phyloP scores from a whole-genome alignment of 2,113 vertebrate genomes.

The Labeo catla region DNA sequence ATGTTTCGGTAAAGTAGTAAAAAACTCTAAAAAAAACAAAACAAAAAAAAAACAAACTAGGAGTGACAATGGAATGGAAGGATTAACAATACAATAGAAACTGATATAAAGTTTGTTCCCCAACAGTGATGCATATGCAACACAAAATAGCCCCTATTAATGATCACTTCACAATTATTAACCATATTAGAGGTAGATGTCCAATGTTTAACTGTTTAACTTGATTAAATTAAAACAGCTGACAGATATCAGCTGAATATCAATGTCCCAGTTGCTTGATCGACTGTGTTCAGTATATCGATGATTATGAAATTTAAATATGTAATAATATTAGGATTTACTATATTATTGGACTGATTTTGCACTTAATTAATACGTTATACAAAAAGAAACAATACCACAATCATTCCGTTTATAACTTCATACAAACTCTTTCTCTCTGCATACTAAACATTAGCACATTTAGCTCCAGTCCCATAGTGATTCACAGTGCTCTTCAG shows the following conservation, averaged over 20 bases:
- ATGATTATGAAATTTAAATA: background rate
- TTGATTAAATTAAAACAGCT: slow-evolving; percentile 25
- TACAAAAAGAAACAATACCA: slow-evolving; percentile 19
- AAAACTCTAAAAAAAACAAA: background rate
- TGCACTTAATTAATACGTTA: slow-evolving; percentile 33
- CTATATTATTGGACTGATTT: slow-evolving; percentile 4
- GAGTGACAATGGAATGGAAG: background rate
- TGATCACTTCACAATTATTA: slow-evolving; percentile 27
- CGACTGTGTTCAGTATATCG: background rate
- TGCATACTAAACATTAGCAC: background rate
- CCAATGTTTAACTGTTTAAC: slow-evolving; percentile 8
- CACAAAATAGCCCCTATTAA: slow-evolving; percentile 35
- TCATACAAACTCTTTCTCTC: slow-evolving; percentile 26
- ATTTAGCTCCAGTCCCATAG: slow-evolving; percentile 45
- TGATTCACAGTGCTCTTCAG: slow-evolving; percentile 27
- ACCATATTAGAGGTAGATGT: slow-evolving; percentile 51
- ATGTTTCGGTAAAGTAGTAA: background rate
- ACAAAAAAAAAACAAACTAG: too few species aligned
- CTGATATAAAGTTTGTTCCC: background rate
- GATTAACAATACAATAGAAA: background rate
- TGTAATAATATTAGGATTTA: background rate
- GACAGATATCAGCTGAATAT: background rate
- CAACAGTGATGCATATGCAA: slow-evolving; percentile 4
- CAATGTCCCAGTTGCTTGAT: background rate
- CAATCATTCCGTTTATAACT: slow-evolving; percentile 47